Conservation (phyloP, 2,888 invertebrate genomes). For the Lamproptera curius region DNA sequence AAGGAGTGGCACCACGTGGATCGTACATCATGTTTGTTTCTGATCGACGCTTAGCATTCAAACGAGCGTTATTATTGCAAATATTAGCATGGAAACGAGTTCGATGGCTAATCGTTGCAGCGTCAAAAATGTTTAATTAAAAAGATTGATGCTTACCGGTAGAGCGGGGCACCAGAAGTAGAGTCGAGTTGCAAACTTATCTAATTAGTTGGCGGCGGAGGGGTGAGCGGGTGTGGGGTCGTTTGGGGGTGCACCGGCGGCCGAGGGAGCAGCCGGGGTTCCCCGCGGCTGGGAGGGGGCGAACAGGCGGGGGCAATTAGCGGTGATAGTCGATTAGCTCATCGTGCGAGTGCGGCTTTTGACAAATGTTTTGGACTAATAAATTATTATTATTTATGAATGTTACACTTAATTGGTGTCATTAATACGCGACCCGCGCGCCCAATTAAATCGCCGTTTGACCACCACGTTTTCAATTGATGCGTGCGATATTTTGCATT, state of each 20-base stretch:
- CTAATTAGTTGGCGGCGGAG: slow-evolving; percentile 69
- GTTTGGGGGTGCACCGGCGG: slow-evolving; percentile 29
- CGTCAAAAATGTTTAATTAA: slow-evolving; percentile 78
- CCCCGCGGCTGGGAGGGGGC: slow-evolving; percentile 22
- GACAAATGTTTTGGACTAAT: slow-evolving; percentile 71
- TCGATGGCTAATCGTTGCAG: slow-evolving; percentile 72
- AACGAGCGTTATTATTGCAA: slow-evolving; percentile 46
- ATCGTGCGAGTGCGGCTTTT: slow-evolving; percentile 75
- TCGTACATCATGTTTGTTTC: too few relatives aligned
- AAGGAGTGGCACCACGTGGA: too few relatives aligned
- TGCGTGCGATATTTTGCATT: slow-evolving; percentile 22
- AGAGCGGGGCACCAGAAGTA: slow-evolving; percentile 71
- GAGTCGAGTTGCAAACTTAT: slow-evolving; percentile 77
- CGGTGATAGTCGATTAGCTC: slow-evolving; percentile 78
- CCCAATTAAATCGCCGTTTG: slow-evolving; percentile 38
- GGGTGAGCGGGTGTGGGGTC: slow-evolving; percentile 28
- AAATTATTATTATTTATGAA: slow-evolving; percentile 66
- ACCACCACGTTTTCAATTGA: slow-evolving; percentile 34
- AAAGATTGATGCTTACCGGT: slow-evolving; percentile 77
- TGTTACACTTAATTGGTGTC: slow-evolving; percentile 57
- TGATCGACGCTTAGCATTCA: slow-evolving; percentile 34
- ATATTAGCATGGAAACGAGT: slow-evolving; percentile 66
- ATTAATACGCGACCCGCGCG: slow-evolving; percentile 41
- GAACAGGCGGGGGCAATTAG: slow-evolving; percentile 64
- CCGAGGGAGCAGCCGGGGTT: slow-evolving; percentile 29